Evolutionary conservation across 2,797 vertebrate genomes (phyloP), one percentile per base, ranked within the genome.

Genomic region (Epinephelus malabaricus): DNA sequence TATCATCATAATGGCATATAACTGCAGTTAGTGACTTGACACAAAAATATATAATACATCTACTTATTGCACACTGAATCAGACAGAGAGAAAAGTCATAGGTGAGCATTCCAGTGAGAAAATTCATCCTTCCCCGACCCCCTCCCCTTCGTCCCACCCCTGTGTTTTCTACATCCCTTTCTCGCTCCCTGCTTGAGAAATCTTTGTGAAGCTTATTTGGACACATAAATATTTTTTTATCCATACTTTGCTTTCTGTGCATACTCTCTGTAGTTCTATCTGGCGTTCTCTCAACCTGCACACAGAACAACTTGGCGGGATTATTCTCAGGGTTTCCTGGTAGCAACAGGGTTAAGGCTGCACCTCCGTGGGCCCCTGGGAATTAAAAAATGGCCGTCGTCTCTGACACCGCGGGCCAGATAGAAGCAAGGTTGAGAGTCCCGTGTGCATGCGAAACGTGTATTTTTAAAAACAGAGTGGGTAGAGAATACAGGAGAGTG

Each of bases 51-150:
- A 97, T 92, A 91, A 94, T 94, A 97, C 95, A 95, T 93, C 95
- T 96, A 95, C 94, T 97, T 98, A 98, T 98, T 98, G 97, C 97
- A 97, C 97, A 96, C 92, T 95, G 96, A 94, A 94, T 96, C 94
- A 95, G 95, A 94, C 92, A 88, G 88, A 93, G 88, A 91, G 86
- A 88, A 89, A 86, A 86, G 88, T 92, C 91, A 85, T 82, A 96
- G 95, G 97, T 97, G 97, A 97, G 97, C 97, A 98, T 98, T 98
- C 93, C 94, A 92, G 94, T 94, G 92, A 93, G 89, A 94, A 91
- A 88, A 64, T 76, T 79, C 34, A 81, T 69, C 81, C 71, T 25
- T 18, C 27, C 50, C 71, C 7, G 5, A 55, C 49, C 34, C 47
- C 71, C 30, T 21, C 68, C 25, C 19, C 46, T 34, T 17, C 45